Evolutionary conservation across 2,113 vertebrate species (phyloP).

Genomic region (Antechinus flavipes): DNA sequence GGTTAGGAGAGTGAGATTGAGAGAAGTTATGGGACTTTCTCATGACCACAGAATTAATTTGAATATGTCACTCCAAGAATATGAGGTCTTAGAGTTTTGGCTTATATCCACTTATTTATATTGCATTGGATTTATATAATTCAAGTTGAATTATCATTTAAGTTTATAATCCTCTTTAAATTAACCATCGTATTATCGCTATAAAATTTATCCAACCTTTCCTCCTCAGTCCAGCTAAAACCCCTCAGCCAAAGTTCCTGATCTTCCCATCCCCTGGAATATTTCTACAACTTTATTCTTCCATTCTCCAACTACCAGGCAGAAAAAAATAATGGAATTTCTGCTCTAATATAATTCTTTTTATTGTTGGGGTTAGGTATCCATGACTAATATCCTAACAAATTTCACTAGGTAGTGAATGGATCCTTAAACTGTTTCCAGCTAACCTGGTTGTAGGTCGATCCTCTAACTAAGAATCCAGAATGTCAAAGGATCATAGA

Average conservation of each 20-base stretch:
- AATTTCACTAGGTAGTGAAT: background rate
- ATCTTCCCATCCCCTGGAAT: conserved; percentile 29
- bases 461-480: background rate
- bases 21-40: background rate
- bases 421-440: conserved; percentile 1
- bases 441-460: background rate
- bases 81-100: background rate
- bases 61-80: background rate
- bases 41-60: background rate
- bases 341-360: background rate
- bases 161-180: background rate
- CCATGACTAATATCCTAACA: background rate
- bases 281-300: conserved; percentile 4
- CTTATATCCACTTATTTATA: background rate
- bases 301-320: conserved; percentile 17
- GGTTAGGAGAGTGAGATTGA: background rate
- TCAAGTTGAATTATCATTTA: background rate
- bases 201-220: background rate
- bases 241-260: background rate
- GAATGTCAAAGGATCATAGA: background rate
- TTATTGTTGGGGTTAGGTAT: background rate
- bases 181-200: background rate
- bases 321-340: background rate
- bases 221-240: background rate
- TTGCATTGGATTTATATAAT: background rate